Evolutionary conservation across 2,797 vertebrate species (phyloP).

Genomic region (Siniperca scherzeri): DNA sequence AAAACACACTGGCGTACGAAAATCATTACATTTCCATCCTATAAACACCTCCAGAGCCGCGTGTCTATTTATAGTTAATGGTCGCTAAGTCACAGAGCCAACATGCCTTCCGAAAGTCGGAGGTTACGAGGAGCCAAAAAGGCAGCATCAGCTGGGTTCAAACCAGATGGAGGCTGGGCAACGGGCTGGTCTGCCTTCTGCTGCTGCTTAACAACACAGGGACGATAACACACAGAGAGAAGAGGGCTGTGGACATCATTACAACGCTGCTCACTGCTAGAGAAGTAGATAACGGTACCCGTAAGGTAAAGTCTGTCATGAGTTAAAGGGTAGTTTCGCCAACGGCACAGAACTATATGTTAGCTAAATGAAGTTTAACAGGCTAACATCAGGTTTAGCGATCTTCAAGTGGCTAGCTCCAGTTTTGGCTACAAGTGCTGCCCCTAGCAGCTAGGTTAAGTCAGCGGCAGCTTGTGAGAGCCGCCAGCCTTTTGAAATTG

Average conservation of each 20-base stretch:
- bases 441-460: conserved; percentile 7
- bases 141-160: conserved; percentile 55
- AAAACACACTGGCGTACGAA: background rate
- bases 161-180: conserved; percentile 66
- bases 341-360: background rate
- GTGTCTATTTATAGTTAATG: background rate
- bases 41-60: fast-evolving
- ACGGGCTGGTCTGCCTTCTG: conserved; percentile 34
- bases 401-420: conserved; percentile 46
- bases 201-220: conserved; percentile 35
- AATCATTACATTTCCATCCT: background rate
- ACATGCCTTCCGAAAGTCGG: fast-evolving
- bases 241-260: background rate
- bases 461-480: conserved; percentile 23
- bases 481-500: conserved; percentile 13
- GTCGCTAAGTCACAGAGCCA: background rate
- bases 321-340: background rate
- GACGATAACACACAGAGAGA: background rate
- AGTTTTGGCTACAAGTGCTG: conserved; percentile 31
- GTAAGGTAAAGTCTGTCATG: conserved; percentile 28
- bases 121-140: conserved; percentile 52
- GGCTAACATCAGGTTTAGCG: conserved; percentile 48
- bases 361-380: conserved; percentile 52
- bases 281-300: conserved; percentile 13
- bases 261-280: background rate